Evolutionary conservation across 2,113 vertebrate species (phyloP).

Genomic region (Chamaea fasciata): DNA sequence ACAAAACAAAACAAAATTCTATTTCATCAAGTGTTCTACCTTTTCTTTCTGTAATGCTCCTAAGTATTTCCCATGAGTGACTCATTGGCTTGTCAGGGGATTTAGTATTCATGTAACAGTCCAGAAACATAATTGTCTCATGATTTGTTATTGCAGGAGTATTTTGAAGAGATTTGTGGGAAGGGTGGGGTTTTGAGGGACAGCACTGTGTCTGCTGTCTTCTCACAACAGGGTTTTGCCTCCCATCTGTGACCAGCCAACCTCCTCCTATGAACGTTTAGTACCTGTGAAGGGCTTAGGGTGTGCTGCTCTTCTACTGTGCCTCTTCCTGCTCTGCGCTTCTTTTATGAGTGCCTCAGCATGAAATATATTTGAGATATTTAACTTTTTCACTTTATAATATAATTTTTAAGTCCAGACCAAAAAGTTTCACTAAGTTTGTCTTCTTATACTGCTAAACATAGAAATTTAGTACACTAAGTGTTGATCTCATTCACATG

Average conservation of each 20-base stretch:
- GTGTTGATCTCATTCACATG: accelerated
- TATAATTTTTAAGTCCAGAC: background rate
- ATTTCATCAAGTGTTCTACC: background rate
- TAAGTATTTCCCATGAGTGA: background rate
- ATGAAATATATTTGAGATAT: background rate
- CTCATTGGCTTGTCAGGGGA: background rate
- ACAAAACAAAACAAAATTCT: too few species aligned
- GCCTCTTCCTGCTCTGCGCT: background rate
- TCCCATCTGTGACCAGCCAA: background rate
- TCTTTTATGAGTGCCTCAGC: background rate
- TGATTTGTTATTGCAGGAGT: background rate
- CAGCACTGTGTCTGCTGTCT: background rate
- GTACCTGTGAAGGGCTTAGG: background rate
- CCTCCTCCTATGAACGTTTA: accelerated
- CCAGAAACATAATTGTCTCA: background rate
- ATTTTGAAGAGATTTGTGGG: background rate
- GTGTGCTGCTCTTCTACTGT: background rate
- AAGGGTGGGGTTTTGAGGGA: background rate
- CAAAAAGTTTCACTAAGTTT: background rate
- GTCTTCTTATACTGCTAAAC: background rate
- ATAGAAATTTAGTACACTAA: background rate
- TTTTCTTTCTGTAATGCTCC: background rate
- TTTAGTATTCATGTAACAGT: background rate
- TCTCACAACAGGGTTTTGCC: background rate
- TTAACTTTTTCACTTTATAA: background rate